These are phyloP conservation scores for Cynopterus sphinx DNA, from an alignment of 2,797 vertebrate species.

Conservation along the genomic window DNA sequence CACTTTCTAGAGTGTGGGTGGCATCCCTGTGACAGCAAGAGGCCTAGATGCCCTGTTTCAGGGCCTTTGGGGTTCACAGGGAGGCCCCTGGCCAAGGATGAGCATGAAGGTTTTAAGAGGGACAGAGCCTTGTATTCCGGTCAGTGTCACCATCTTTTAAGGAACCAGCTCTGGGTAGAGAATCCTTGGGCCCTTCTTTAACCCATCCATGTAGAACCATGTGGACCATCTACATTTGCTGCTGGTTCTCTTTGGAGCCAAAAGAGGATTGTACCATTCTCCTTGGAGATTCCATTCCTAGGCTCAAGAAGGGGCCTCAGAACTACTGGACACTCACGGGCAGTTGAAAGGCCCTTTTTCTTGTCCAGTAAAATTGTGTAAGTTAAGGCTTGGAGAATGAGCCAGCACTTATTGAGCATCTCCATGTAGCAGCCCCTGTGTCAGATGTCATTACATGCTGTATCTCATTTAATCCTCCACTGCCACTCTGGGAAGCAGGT, in stretches of 20 bases:
- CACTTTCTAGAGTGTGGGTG: not conserved
- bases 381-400: not conserved
- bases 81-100: not conserved
- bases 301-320: not conserved
- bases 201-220: not conserved
- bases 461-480: not conserved
- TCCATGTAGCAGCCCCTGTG: not conserved
- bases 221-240: not conserved
- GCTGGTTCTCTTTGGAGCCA: not conserved
- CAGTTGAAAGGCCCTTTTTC: not conserved
- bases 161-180: not conserved
- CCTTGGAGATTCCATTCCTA: not conserved
- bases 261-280: not conserved
- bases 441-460: not conserved
- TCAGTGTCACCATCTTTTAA: not conserved
- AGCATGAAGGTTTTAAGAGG: not conserved
- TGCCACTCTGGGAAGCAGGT: not conserved
- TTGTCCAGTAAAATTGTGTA: not conserved
- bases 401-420: not conserved
- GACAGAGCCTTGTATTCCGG: not conserved
- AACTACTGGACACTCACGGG: not conserved
- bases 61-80: conserved; percentile 1
- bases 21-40: not conserved
- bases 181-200: not conserved
- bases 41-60: conserved; percentile 22